These are phyloP conservation scores for Maccullochella peelii DNA, from an alignment of 2,113 vertebrate genomes.

Conservation along the genomic window DNA sequence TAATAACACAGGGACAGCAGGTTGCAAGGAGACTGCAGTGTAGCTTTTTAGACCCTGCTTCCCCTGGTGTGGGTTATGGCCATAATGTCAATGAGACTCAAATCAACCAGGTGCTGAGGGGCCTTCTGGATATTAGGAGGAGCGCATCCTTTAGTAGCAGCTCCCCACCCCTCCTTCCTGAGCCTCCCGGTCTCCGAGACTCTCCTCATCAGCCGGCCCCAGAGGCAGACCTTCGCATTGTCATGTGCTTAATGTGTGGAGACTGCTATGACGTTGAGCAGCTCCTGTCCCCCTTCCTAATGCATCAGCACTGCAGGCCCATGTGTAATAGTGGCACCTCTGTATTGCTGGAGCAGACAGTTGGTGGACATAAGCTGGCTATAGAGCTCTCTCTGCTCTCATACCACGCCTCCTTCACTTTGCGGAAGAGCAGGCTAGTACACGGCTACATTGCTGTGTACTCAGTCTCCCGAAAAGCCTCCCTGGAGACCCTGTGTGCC, in stretches of 20 bases:
- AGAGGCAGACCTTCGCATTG: slow-evolving; percentile 91
- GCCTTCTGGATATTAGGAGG: slow-evolving; percentile 91
- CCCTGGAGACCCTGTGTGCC: slow-evolving; percentile 93
- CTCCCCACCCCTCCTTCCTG: slow-evolving; percentile 84
- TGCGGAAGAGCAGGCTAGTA: slow-evolving; percentile 92
- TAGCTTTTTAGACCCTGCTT: slow-evolving; percentile 91
- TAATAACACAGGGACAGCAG: slow-evolving; percentile 96
- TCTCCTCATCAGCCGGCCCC: slow-evolving; percentile 84
- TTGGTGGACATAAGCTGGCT: slow-evolving; percentile 87
- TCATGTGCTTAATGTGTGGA: slow-evolving; percentile 96
- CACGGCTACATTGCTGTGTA: slow-evolving; percentile 96
- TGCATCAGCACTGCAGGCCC: slow-evolving; percentile 89
- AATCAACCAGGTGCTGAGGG: slow-evolving; percentile 93
- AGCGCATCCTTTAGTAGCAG: slow-evolving; percentile 85
- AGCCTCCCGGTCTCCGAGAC: slow-evolving; percentile 87
- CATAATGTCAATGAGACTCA: slow-evolving; percentile 94
- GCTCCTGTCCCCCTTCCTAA: slow-evolving; percentile 90
- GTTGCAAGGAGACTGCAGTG: slow-evolving; percentile 93
- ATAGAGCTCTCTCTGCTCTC: slow-evolving; percentile 93
- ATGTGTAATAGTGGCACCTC: slow-evolving; percentile 87
- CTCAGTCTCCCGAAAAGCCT: slow-evolving; percentile 90
- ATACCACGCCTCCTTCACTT: slow-evolving; percentile 93
- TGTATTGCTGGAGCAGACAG: slow-evolving; percentile 88
- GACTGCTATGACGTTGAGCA: slow-evolving; percentile 91
- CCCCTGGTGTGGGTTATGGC: slow-evolving; percentile 92